Conservation (phyloP, 2,113 vertebrate species). For the Opisthocomus hoazin region DNA sequence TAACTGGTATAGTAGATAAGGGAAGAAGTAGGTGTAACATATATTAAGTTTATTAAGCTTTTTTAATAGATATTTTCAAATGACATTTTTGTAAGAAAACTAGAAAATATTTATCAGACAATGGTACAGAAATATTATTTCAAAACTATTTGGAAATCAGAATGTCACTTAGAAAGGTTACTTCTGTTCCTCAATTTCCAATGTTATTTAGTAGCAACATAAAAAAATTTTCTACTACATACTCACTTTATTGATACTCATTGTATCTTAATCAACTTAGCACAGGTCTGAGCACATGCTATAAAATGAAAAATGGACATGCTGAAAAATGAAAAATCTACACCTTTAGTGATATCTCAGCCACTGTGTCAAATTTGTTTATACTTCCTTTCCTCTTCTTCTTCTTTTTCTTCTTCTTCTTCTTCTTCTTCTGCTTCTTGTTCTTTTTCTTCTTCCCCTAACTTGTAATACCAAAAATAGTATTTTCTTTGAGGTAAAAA, state of each 20-base stretch:
- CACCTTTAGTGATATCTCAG: not conserved
- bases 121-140: not conserved
- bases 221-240: not conserved
- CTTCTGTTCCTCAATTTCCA: not conserved
- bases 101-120: not conserved
- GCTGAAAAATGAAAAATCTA: not conserved
- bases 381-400: not conserved
- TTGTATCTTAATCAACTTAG: not conserved
- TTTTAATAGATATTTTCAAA: not conserved
- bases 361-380: not conserved
- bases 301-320: not conserved
- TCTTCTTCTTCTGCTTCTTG: too few relatives aligned
- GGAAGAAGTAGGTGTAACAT: not conserved
- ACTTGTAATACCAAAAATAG: not conserved
- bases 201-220: not conserved
- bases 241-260: not conserved
- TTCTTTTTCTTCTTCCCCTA: not conserved
- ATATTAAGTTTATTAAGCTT: not conserved
- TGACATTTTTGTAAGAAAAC: not conserved
- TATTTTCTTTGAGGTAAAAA: not conserved
- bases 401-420: too few relatives aligned
- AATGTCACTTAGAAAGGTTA: not conserved
- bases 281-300: not conserved
- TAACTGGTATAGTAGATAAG: not conserved
- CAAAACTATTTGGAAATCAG: not conserved